Evolutionary conservation across 1,140 invertebrate species (phyloP).

Genomic region (Drosophila obscura): DNA sequence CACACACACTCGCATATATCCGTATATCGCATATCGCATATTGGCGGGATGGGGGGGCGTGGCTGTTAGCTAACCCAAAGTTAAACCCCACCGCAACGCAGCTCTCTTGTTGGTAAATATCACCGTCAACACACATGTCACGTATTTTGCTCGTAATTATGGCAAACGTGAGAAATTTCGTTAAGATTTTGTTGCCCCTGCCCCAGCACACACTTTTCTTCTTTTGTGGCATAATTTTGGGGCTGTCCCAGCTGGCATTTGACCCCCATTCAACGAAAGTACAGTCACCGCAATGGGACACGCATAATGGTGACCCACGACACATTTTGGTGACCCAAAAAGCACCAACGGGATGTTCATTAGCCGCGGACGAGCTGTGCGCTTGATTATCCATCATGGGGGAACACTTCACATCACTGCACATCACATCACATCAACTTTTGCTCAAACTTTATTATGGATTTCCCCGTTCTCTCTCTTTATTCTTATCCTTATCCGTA

Average conservation of each 20-base stretch:
- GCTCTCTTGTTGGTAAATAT: slow-evolving; percentile 49
- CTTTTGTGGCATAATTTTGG: slow-evolving; percentile 64
- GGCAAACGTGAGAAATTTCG: slow-evolving; percentile 83
- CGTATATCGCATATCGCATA: no score
- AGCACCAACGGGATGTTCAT: background rate
- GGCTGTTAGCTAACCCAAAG: background rate
- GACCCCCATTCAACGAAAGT: slow-evolving; percentile 11
- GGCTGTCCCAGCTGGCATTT: slow-evolving; percentile 52
- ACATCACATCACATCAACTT: no score
- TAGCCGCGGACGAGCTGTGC: no score
- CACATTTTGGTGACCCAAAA: background rate
- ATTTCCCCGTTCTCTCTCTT: background rate
- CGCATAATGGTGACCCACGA: background rate
- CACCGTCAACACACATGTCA: slow-evolving; percentile 81
- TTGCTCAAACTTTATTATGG: no score
- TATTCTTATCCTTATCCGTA: background rate
- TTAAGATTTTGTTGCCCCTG: slow-evolving; percentile 66
- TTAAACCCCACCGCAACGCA: background rate
- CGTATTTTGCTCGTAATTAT: slow-evolving; percentile 82
- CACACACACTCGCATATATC: no score
- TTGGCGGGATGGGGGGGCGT: no score
- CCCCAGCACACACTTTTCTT: slow-evolving; percentile 66
- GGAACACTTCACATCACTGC: no score
- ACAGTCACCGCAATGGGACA: slow-evolving; percentile 25
- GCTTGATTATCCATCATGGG: no score